Base-by-base conservation (phyloP, 1,140 invertebrate species). In the Maconellicoccus hirsutus region DNA sequence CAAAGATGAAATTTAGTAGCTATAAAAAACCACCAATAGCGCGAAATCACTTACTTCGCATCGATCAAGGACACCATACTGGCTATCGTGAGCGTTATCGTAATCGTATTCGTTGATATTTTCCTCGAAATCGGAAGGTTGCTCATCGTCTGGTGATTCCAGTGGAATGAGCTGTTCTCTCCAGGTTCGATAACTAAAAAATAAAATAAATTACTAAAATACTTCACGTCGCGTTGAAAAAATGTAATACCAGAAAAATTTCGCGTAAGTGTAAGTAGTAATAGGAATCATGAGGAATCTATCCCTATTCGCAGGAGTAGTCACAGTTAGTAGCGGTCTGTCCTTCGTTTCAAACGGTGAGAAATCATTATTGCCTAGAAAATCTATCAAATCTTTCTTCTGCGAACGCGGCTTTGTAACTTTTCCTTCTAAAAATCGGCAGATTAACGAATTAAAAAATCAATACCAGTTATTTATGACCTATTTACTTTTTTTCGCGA, bases 301-400 rank as follows among this genome's bases (percentile, higher is more conserved):
- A 22, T 66, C 29, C 16, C 27, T 22, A 70, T 39, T 42, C 8
- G 38, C 52, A 23, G 38, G 16, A 12, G n/a, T 70, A 52, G 77
- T 77, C 71, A 78, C 75, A 12, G 78, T 80, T 33, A 77, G 72
- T 22, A 71, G 70, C 23, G 71, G 52, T 39, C 71, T 71, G 1
- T 74, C 70, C 38, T 78, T 76, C 7, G 74, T 75, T n/a, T 79
- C 78, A 7, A 63, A 69, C 59, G 23, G 6, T 26, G 70, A 14
- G 23, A 70, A 69, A 0, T 19, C 25, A 0, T 25, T 21, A 16
- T 72, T 76, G 71, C 79, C 78, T 70, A 77, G 73, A 16, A 76
- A 73, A 1, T 81, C 79, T 70, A 80, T 77, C 71, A 84, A 81
- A 73, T 80, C 81, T 39, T 81, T 82, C 59, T 81, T 80, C 74